A percentile compares a stretch with the other conserved stretches of the same genome.
phyloP scores from a whole-genome alignment of 2,113 vertebrate genomes.

The Ictidomys tridecemlineatus region DNA sequence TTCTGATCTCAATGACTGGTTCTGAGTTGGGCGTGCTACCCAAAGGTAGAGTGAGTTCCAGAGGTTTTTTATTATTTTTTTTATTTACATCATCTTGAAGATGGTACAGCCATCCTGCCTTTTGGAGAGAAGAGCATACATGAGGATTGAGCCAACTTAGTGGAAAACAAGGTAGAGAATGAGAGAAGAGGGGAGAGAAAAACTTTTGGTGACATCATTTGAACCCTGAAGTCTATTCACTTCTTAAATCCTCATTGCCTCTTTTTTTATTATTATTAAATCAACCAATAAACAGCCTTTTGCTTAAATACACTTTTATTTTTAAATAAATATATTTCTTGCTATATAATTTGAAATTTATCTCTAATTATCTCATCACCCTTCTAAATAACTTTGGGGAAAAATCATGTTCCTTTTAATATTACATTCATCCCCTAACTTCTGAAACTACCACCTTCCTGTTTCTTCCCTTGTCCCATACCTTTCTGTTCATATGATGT shows the following conservation, averaged over 20 bases:
- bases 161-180: too few relatives aligned
- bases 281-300: neutral
- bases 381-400: neutral
- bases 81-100: neutral
- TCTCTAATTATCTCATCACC: neutral
- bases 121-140: too few relatives aligned
- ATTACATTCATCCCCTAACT: neutral
- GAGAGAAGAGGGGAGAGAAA: neutral
- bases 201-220: neutral
- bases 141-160: too few relatives aligned
- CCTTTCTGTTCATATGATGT: neutral
- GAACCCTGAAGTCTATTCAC: neutral
- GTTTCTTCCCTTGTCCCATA: neutral
- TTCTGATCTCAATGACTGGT: neutral
- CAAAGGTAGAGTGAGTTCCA: neutral
- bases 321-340: too few relatives aligned
- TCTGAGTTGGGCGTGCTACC: neutral
- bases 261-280: neutral
- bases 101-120: too few relatives aligned
- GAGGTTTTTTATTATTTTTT: neutral
- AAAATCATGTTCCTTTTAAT: neutral
- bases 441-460: neutral
- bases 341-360: neutral
- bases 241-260: neutral
- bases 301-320: neutral